A percentile compares a stretch with the other conserved stretches of the same genome.
Conservation (phyloP, 1,140 invertebrate species). For the Carposina sasakii region DNA sequence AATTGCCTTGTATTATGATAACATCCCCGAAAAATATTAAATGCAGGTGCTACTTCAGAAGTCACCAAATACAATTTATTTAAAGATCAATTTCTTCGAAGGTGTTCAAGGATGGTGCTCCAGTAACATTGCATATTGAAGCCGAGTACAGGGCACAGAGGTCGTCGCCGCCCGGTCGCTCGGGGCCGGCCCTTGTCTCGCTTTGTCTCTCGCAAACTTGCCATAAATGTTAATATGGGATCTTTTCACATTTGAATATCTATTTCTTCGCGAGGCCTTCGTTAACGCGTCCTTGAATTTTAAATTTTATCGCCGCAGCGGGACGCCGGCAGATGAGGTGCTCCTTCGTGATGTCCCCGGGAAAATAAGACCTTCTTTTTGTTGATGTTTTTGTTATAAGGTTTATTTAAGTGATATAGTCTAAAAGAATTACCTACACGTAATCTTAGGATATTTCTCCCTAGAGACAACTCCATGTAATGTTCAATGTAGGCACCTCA, state of each 20-base stretch:
- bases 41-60: no score
- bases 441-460: no score
- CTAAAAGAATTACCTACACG: no score
- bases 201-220: slow-evolving; percentile 68
- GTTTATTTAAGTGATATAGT: slow-evolving; percentile 6
- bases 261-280: slow-evolving; percentile 71
- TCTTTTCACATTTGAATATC: slow-evolving; percentile 71
- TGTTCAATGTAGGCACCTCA: no score
- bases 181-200: slow-evolving; percentile 45
- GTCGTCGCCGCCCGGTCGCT: slow-evolving; percentile 21
- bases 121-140: slow-evolving; percentile 12
- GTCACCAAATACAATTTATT: no score
- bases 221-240: slow-evolving; percentile 73
- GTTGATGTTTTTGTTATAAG: slow-evolving; percentile 38
- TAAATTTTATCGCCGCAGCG: slow-evolving; percentile 68
- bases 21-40: no score
- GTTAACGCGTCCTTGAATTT: slow-evolving; percentile 72
- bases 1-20: no score
- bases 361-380: slow-evolving; percentile 60
- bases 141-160: slow-evolving; percentile 11
- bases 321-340: slow-evolving; percentile 64
- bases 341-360: slow-evolving; percentile 60
- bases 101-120: no score
- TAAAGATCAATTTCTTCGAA: no score
- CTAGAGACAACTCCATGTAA: no score